phyloP scores from a whole-genome alignment of 2,113 vertebrate genomes.

The Ammodytes marinus region DNA sequence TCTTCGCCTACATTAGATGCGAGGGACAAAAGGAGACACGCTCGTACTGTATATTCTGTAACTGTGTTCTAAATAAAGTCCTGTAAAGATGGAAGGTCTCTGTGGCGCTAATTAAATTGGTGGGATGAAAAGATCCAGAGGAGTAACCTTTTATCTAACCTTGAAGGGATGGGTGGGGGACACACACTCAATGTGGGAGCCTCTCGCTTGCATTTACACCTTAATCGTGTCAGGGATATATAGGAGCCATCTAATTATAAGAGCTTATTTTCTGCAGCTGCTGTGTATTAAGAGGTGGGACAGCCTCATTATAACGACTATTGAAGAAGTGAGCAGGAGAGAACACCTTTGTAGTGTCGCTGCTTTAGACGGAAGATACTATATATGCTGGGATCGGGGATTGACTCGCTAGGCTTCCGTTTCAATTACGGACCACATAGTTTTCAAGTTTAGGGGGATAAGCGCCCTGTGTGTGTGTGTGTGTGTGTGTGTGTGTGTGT shows the following conservation, averaged over 20 bases:
- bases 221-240: constrained; percentile 56
- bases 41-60: constrained; percentile 6
- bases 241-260: constrained; percentile 73
- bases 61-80: constrained; percentile 52
- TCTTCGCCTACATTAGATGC: too few relatives aligned
- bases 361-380: constrained; percentile 57
- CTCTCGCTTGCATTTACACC: constrained; percentile 42
- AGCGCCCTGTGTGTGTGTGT: constrained; percentile 19
- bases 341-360: constrained; percentile 55
- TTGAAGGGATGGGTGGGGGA: constrained; percentile 38
- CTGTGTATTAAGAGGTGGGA: constrained; percentile 52
- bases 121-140: constrained; percentile 64
- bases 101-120: constrained; percentile 69
- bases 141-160: constrained; percentile 37
- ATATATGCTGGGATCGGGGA: constrained; percentile 22
- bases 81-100: constrained; percentile 53
- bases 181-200: constrained; percentile 33
- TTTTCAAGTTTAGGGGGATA: constrained; percentile 40
- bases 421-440: constrained; percentile 69
- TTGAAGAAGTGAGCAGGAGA: constrained; percentile 50
- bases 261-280: constrained; percentile 65
- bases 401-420: constrained; percentile 52
- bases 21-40: neutral
- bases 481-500: neutral
- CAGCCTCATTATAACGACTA: constrained; percentile 68